These are phyloP conservation scores for Apodemia mormo DNA, from an alignment of 2,888 invertebrate species.

Conservation along the genomic window DNA sequence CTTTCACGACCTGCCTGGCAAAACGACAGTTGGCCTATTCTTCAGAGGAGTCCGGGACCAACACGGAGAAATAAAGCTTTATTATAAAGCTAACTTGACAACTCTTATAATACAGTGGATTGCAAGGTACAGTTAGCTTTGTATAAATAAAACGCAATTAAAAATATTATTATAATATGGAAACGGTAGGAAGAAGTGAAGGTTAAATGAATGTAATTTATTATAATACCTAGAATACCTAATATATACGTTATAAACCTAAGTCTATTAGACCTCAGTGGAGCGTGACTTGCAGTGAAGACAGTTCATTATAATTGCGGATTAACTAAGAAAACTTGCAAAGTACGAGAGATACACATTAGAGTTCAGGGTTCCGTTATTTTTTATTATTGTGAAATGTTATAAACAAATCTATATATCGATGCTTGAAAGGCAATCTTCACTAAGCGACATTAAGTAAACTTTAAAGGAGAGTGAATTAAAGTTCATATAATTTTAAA, in stretches of 20 bases:
- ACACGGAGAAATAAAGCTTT: no score
- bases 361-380: neutral
- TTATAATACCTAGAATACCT: neutral
- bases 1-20: no score
- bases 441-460: no score
- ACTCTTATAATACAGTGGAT: no score
- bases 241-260: neutral
- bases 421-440: no score
- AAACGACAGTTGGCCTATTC: no score
- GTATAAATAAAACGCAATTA: neutral
- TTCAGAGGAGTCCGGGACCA: no score
- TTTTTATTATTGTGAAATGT: no score
- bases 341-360: neutral
- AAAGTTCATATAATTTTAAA: no score
- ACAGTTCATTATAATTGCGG: neutral
- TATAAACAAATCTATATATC: no score
- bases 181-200: constrained; percentile 1
- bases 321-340: neutral
- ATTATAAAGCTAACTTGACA: no score
- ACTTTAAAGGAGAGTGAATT: no score
- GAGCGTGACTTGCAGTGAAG: constrained; percentile 7
- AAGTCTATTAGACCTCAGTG: constrained; percentile 1
- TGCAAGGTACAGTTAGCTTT: neutral
- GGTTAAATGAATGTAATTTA: constrained; percentile 1
- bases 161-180: neutral